Base-by-base conservation (phyloP, 2,888 invertebrate species). In the Pseudococcus viburni region DNA sequence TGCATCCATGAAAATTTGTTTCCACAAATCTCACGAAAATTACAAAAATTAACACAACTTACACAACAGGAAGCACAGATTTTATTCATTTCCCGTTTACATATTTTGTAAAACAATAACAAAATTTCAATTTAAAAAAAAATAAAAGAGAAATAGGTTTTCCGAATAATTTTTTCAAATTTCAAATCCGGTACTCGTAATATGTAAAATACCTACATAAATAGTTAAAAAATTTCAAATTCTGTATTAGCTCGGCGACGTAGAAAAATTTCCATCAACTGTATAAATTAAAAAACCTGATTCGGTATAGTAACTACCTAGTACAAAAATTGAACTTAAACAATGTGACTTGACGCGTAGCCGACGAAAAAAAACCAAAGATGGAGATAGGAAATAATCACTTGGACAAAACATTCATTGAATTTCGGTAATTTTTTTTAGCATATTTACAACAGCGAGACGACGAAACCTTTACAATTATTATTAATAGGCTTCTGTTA, bases 21-120 rank as follows among this genome's bases (percentile, higher is more conserved):
- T 51, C 12, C 48, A 51, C 12, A 19, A n/a, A n/a, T 59, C 4
- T 59, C 59, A 6, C 4, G n/a, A n/a, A 17, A 59, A 59, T n/a
- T n/a, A 42, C 19, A 59, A 51, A 51, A 51, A 51, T 2, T 1
- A 51, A 51, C 48, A 51, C 48, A 12, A 46, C 46, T 83, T 83
- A 83, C 42, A 83, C 80, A 83, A 83, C 80, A 83, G 80, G 80
- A 83, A 83, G 80, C 80, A 83, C 80, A 46, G 22, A 46, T 83
- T 83, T 83, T 46, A 46, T 83, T 83, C 46, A 83, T 33, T 83
- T 83, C 80, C 80, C 22, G 80, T 46, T 83, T 11, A 83, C 46
- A 83, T 22, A 83, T 42, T 83, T 46, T 46, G 46, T 83, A 83
- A 83, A 83, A 83, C 80, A 83, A 83, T 83, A 83, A 83, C 80